Evolutionary conservation across 2,113 vertebrate genomes (phyloP).

Genomic region (Nannospalax galili): DNA sequence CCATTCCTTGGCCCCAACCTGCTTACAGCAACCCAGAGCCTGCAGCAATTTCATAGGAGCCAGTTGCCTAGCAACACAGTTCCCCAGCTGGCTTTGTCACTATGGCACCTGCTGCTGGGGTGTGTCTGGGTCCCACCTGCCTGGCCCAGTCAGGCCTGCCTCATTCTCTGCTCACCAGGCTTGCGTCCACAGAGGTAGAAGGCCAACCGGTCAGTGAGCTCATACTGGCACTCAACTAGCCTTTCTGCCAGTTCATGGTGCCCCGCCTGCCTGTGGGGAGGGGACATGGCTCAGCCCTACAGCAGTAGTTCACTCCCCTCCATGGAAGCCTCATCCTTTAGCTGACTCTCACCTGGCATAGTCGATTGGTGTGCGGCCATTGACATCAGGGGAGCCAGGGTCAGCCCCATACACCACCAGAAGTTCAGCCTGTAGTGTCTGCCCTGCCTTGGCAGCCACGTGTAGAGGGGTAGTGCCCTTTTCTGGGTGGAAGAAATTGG

Average conservation of each 20-base stretch:
- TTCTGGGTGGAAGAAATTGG: slow-evolving; percentile 99
- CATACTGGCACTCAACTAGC: slow-evolving; percentile 98
- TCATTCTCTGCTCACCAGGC: slow-evolving; percentile 89
- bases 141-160: not conserved
- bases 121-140: slow-evolving; percentile 74
- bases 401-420: slow-evolving; percentile 97
- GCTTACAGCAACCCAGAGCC: slow-evolving; percentile 49
- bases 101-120: slow-evolving; percentile 79
- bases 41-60: slow-evolving; percentile 76
- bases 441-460: slow-evolving; percentile 97
- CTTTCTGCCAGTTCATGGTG: slow-evolving; percentile 97
- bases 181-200: slow-evolving; percentile 98
- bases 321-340: not conserved
- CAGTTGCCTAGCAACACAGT: slow-evolving; percentile 80
- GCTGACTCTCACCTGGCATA: slow-evolving; percentile 92
- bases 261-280: slow-evolving; percentile 93
- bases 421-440: slow-evolving; percentile 96
- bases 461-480: slow-evolving; percentile 98
- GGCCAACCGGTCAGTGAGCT: slow-evolving; percentile 97
- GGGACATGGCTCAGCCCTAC: slow-evolving; percentile 62
- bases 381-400: slow-evolving; percentile 95
- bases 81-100: slow-evolving; percentile 76
- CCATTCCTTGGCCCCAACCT: slow-evolving; percentile 12
- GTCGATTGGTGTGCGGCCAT: slow-evolving; percentile 96
- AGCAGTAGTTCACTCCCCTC: not conserved